A percentile compares a stretch with the other conserved stretches of the same genome.
Conservation (phyloP, 2,113 vertebrate species). For the Seriola dumerili region DNA sequence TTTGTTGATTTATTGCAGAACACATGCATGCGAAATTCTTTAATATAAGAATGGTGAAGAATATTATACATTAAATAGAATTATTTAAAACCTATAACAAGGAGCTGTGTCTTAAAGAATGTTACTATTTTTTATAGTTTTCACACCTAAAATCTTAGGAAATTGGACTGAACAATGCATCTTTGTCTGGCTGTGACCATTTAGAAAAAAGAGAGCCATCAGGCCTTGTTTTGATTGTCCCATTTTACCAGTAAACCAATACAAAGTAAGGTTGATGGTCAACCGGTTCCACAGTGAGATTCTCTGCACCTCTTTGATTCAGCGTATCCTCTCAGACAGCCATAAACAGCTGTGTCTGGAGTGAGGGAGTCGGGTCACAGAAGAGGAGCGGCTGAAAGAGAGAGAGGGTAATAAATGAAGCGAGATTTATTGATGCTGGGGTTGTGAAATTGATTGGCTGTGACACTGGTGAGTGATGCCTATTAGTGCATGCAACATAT, state of each 20-base stretch:
- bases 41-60: background rate
- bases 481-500: conserved; percentile 57
- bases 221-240: conserved; percentile 53
- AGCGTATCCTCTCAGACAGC: conserved; percentile 37
- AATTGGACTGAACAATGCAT: conserved; percentile 14
- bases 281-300: conserved; percentile 31
- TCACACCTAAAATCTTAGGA: background rate
- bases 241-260: conserved; percentile 43
- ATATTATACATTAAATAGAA: background rate
- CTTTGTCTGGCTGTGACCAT: conserved; percentile 14
- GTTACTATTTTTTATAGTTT: background rate
- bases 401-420: conserved; percentile 53
- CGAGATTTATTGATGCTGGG: conserved; percentile 66
- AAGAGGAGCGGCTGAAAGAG: conserved; percentile 29
- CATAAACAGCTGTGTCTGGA: conserved; percentile 57
- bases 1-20: background rate
- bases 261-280: conserved; percentile 34
- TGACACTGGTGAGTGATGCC: conserved; percentile 56
- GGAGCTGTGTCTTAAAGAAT: background rate
- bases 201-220: background rate
- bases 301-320: conserved; percentile 37
- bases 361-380: conserved; percentile 20
- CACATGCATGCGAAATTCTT: background rate
- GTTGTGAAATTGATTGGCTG: conserved; percentile 69
- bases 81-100: background rate